Conservation (phyloP, 2,113 vertebrate genomes). For the Seriola dumerili region DNA sequence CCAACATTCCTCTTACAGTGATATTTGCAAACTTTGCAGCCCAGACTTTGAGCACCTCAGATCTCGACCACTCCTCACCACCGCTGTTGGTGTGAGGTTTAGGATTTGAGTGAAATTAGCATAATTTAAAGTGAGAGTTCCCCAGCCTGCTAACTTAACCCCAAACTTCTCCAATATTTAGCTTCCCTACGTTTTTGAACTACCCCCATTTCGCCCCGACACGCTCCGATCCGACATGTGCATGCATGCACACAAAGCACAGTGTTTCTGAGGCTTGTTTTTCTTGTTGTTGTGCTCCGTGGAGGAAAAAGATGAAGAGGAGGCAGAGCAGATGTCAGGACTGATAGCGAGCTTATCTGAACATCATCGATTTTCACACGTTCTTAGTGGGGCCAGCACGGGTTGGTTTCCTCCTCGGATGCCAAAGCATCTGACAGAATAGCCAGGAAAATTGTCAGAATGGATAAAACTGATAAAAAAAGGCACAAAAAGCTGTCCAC, state of each 20-base stretch:
- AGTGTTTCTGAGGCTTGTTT: conserved; percentile 1
- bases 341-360: conserved; percentile 59
- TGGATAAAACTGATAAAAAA: conserved; percentile 53
- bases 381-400: conserved; percentile 37
- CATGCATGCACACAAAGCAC: conserved; percentile 1
- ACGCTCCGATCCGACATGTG: neutral
- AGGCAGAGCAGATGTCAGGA: conserved; percentile 70
- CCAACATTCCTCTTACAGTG: too few species aligned
- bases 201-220: neutral
- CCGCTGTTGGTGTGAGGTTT: neutral
- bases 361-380: conserved; percentile 71
- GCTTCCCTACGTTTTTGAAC: neutral
- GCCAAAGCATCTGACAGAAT: conserved; percentile 47
- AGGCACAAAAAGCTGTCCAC: conserved; percentile 47
- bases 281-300: conserved; percentile 24
- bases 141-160: neutral
- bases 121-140: conserved; percentile 43
- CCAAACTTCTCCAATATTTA: neutral
- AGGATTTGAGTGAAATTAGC: conserved; percentile 44
- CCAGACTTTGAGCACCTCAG: too few species aligned
- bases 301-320: conserved; percentile 47
- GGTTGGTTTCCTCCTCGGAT: conserved; percentile 34
- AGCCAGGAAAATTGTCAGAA: conserved; percentile 58
- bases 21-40: neutral
- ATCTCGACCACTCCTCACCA: neutral